These are phyloP conservation scores for Doryteuthis pealeii DNA, from an alignment of 1,140 invertebrate genomes.

Conservation along the genomic window DNA sequence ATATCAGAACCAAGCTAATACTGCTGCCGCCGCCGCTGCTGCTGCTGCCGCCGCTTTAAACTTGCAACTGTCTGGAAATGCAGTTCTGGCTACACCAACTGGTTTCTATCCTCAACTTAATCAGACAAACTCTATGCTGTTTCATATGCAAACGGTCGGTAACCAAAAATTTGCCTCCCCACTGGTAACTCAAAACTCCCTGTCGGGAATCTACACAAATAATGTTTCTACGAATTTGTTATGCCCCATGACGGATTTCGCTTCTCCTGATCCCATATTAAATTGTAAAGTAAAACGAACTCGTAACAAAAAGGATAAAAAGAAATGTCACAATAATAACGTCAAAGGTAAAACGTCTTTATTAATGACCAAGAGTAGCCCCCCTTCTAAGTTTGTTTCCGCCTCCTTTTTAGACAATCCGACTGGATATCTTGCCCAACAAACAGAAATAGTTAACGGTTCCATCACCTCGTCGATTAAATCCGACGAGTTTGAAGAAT, in stretches of 20 bases:
- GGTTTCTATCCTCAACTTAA: conserved; percentile 3
- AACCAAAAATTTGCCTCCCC: conserved; percentile 13
- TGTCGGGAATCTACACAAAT: not conserved
- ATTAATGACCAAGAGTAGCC: not conserved
- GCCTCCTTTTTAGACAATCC: conserved; percentile 86
- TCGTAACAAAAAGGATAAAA: conserved; percentile 1
- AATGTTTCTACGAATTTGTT: not conserved
- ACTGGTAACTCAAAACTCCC: not conserved
- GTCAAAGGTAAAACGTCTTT: not conserved
- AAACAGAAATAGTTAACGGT: conserved; percentile 53
- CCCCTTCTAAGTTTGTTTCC: not conserved
- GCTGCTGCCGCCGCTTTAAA: not conserved
- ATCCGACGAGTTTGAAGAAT: not conserved
- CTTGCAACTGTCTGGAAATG: conserved; percentile 4
- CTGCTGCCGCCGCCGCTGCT: not conserved
- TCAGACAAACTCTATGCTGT: conserved; percentile 8
- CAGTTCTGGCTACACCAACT: not conserved
- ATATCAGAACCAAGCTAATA: conserved; percentile 5
- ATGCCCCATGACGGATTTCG: not conserved
- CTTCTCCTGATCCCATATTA: not conserved
- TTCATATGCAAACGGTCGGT: conserved; percentile 1
- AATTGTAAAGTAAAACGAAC: not conserved
- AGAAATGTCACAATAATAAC: not conserved
- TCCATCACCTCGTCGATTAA: conserved; percentile 35
- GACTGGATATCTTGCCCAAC: conserved; percentile 72